Percentiles rank a stretch among this genome's conserved stretches.
Evolutionary conservation across 2,113 vertebrate species (phyloP).

Genomic region (Sinocyclocheilus grahami): DNA sequence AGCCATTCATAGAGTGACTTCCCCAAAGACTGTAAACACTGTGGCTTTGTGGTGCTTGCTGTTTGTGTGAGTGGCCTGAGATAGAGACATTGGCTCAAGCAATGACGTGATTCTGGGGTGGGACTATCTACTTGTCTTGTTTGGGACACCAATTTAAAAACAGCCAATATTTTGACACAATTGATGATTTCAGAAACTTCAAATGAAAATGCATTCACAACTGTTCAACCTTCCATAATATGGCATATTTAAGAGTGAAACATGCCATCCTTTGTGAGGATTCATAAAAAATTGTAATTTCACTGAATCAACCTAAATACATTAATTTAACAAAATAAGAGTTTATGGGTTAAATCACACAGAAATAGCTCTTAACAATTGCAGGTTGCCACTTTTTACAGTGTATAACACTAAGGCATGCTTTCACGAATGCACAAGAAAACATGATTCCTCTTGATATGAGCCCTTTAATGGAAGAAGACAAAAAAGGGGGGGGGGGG

Average conservation of each 20-base stretch:
- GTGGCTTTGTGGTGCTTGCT: slow-evolving; percentile 8
- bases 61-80: slow-evolving; percentile 20
- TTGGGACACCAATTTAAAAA: background rate
- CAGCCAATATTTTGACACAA: background rate
- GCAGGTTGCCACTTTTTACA: too few relatives aligned
- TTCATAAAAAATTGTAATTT: background rate
- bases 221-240: background rate
- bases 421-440: background rate
- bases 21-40: slow-evolving; percentile 4
- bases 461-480: background rate
- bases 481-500: background rate
- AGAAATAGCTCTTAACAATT: too few relatives aligned
- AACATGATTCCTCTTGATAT: background rate
- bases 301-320: too few relatives aligned
- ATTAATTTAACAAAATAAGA: background rate
- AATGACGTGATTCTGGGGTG: background rate
- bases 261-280: background rate
- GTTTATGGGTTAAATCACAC: too few relatives aligned
- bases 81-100: background rate
- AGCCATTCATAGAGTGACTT: background rate
- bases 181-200: background rate
- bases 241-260: background rate
- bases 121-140: background rate
- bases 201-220: background rate
- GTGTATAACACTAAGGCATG: too few relatives aligned